Evolutionary conservation across 2,888 invertebrate species (phyloP), one percentile per base, ranked within the genome.

Genomic region (Tetrapedia diversipes): DNA sequence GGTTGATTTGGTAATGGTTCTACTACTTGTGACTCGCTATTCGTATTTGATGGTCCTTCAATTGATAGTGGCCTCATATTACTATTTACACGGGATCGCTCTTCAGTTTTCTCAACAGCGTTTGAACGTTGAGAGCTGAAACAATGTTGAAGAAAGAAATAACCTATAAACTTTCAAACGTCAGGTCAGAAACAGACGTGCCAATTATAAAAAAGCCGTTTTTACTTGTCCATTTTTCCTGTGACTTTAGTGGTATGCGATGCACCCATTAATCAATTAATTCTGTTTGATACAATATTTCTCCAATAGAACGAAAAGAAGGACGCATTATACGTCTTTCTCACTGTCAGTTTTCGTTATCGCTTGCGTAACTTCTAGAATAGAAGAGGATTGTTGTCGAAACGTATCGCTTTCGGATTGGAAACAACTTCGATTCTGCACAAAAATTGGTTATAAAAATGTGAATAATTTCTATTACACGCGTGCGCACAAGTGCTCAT

Each of bases 1-100:
- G 91, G 91, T 75, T 91, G 91, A 75, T 89, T 87, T 1, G 86
- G 82, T 27, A 88, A 14, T 1, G 75, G 57, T 70, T 86, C 83
- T 0, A 68, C 2, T 22, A 68, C n/a, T 27, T 64, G 27, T 60
- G 79, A 67, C 19, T 83, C 77, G 3, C 85, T 86, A 59, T 77
- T 80, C 14, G 79, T 73, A 22, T 75, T 43, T 34, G 82, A 83
- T 41, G 90, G 87, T 14, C 86, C 90, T 83, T 91, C 87, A 53
- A 91, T 91, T 14, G 91, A 88, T 41, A 91, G 79, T 34, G 91
- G 91, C 63, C 91, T 83, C 1, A 81, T 64, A 64, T 79, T 89
- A 78, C 90, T 91, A 29, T 81, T 84, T 2, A 81, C 73, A 64
- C 81, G 53, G 69, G 56, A 77, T 69, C 60, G 74, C 79, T 47